phyloP scores from a whole-genome alignment of 2,888 invertebrate genomes.

The Nomada flava region DNA sequence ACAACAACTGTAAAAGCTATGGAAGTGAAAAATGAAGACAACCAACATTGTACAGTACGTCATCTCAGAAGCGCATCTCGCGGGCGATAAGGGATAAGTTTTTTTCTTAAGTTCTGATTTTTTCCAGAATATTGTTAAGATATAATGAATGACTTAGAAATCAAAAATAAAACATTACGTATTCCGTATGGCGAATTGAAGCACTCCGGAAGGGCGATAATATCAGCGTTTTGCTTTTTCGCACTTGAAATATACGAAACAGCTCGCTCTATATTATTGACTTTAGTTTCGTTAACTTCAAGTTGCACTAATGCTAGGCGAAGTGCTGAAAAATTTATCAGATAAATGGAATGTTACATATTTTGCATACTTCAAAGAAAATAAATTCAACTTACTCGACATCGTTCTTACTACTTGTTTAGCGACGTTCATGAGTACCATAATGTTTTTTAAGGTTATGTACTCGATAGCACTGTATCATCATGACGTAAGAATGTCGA shows the following conservation, averaged over 20 bases:
- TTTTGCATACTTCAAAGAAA: neutral
- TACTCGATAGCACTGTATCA: constrained; percentile 15
- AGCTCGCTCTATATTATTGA: constrained; percentile 91
- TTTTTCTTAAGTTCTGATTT: too few species aligned
- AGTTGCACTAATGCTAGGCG: constrained; percentile 94
- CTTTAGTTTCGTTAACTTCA: constrained; percentile 90
- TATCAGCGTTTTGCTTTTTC: constrained; percentile 87
- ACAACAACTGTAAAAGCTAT: too few species aligned
- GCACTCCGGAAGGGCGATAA: constrained; percentile 93
- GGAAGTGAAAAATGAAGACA: too few species aligned
- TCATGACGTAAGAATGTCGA: constrained; percentile 38
- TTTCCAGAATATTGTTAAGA: too few species aligned
- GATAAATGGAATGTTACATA: neutral
- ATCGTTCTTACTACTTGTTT: constrained; percentile 69
- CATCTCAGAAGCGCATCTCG: too few species aligned
- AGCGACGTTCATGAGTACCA: constrained; percentile 63
- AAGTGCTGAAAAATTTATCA: constrained; percentile 85
- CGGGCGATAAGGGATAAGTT: too few species aligned
- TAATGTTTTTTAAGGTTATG: constrained; percentile 74
- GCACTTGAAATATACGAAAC: constrained; percentile 90
- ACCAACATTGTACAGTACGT: too few species aligned
- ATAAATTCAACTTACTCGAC: constrained; percentile 71
- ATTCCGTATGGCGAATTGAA: constrained; percentile 98
- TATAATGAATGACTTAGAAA: neutral
- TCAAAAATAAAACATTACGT: constrained; percentile 82